Percentiles rank a stretch among this genome's conserved stretches.
phyloP scores from a whole-genome alignment of 2,797 vertebrate species.

The Esox masquinongy region DNA sequence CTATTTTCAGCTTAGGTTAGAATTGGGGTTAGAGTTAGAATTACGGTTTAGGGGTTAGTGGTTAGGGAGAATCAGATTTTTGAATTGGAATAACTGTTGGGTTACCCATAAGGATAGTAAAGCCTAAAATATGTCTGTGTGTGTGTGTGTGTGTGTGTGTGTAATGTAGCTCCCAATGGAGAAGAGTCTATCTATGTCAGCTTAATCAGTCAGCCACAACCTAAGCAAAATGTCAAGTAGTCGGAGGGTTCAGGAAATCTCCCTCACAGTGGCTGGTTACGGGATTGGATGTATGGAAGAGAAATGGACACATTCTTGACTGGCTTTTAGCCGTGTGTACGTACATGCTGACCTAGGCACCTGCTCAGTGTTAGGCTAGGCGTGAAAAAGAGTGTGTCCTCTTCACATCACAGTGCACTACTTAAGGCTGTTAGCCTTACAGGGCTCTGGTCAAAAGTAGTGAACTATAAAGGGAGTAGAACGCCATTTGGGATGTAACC shows the following conservation, averaged over 20 bases:
- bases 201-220: conserved; percentile 61
- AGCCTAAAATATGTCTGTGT: not conserved
- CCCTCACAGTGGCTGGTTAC: conserved; percentile 56
- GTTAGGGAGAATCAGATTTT: no score
- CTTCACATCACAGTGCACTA: no score
- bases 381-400: not conserved
- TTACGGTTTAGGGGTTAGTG: no score
- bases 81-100: no score
- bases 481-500: not conserved
- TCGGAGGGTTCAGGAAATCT: conserved; percentile 37
- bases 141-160: conserved; percentile 2
- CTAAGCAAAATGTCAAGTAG: conserved; percentile 59
- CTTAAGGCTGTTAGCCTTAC: not conserved
- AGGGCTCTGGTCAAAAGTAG: not conserved
- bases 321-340: conserved; percentile 50
- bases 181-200: conserved; percentile 39
- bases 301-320: not conserved
- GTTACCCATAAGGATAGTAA: no score
- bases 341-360: conserved; percentile 36
- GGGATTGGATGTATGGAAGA: conserved; percentile 31
- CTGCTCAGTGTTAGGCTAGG: conserved; percentile 57
- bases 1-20: no score
- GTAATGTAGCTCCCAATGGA: conserved; percentile 19
- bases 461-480: not conserved
- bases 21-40: no score